Base-by-base conservation (phyloP, 2,888 invertebrate species). In the Apamea sordens region DNA sequence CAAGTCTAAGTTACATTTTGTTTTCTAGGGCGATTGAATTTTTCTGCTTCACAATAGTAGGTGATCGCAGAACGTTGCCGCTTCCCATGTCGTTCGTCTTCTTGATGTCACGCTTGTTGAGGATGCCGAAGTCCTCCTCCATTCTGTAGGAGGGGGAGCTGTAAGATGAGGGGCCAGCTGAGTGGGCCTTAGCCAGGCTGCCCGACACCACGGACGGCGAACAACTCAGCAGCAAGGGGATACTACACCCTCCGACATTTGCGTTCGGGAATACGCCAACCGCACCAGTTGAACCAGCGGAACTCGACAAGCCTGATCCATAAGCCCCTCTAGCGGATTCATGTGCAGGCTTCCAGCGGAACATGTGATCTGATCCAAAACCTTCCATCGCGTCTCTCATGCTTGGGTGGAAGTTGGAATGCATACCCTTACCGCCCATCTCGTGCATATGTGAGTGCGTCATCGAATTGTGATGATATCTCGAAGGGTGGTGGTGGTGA, bases 151-250 rank as follows among this genome's bases (percentile, higher is more conserved):
- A 91, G 24, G 95, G 92, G 1, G 92, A 84, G 11, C 90, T 84
- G 84, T 93, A 94, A 21, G 86, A 80, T 3, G 82, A 70, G 28
- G 68, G 69, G 44, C 92, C 86, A 3, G 91, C 82, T 11, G 93
- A 89, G 28, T 93, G 92, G 2, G 93, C 68, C 81, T 95, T 95
- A 11, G 95, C 93, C 82, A 96, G 88, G 80, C 93, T 95, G 10
- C 96, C 96, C 18, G 94, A 92, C 1, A 94, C 94, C 13, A 97
- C 94, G 0, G 94, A 94, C 2, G 97, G 97, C 0, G 95, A 95
- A 88, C 96, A 97, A 88, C 96, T 96, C 65, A 97, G 88, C 50
- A 97, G 90, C 73, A 97, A 87, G 5, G 97, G 97, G 56, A 97
- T 95, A 15, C 93, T 95, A 78, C 96, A 96, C 32, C 93, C 91